Evolutionary conservation across 2,797 vertebrate genomes (phyloP).

Genomic region (Decapterus maruadsi): DNA sequence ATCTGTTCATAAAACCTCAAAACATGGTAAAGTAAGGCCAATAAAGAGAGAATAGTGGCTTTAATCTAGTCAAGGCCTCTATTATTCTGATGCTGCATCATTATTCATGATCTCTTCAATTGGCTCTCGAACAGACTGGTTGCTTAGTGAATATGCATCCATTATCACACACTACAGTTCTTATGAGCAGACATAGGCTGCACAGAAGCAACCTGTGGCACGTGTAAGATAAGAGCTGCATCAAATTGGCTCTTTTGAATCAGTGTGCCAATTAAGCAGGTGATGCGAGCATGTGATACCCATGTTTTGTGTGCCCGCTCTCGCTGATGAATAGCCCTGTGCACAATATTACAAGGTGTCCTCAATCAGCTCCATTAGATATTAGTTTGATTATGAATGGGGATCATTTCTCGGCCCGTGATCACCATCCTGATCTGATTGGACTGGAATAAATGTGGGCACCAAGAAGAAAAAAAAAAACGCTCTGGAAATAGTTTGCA

Average conservation of each 20-base stretch:
- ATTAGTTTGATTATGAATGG: slow-evolving; percentile 31
- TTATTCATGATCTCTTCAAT: slow-evolving; percentile 49
- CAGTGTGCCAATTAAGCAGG: slow-evolving; percentile 13
- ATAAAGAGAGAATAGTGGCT: background rate
- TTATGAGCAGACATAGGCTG: background rate
- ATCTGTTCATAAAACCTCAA: background rate
- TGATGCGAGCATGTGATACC: background rate
- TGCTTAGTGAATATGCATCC: slow-evolving; percentile 41
- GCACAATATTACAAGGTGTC: slow-evolving; percentile 2
- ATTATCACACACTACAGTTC: slow-evolving; percentile 7
- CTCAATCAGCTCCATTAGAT: slow-evolving; percentile 19
- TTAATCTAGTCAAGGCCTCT: background rate
- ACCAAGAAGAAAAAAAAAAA: background rate
- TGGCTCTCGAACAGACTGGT: slow-evolving; percentile 38
- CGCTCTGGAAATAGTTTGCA: background rate
- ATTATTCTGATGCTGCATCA: slow-evolving; percentile 26
- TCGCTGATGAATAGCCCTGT: slow-evolving; percentile 34
- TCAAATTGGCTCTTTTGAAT: slow-evolving; percentile 21
- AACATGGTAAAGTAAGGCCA: background rate
- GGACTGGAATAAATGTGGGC: background rate
- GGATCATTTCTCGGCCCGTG: background rate
- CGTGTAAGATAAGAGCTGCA: background rate
- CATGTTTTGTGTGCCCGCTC: slow-evolving; percentile 6
- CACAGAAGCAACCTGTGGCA: slow-evolving; percentile 23
- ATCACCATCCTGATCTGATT: slow-evolving; percentile 8